phyloP scores from a whole-genome alignment of 2,888 invertebrate species.

The Plusia festucae region DNA sequence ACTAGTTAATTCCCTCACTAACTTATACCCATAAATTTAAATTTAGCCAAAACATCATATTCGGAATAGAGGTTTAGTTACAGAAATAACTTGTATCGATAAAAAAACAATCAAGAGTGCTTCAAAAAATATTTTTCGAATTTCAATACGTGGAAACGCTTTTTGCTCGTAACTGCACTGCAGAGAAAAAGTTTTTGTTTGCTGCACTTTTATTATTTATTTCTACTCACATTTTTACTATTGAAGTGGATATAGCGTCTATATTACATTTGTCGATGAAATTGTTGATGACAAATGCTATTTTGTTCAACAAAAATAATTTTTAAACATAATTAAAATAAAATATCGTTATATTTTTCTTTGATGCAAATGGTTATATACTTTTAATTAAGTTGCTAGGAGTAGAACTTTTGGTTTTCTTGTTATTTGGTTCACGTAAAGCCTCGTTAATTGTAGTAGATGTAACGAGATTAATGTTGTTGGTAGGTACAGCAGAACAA shows the following conservation, averaged over 20 bases:
- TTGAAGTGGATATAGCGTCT: neutral
- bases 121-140: neutral
- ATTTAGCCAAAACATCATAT: too few relatives aligned
- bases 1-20: too few relatives aligned
- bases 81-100: neutral
- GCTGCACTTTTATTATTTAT: neutral
- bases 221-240: neutral
- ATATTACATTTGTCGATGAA: neutral
- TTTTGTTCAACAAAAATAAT: too few relatives aligned
- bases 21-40: too few relatives aligned
- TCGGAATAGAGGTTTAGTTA: neutral
- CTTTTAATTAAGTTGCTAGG: neutral
- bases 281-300: too few relatives aligned
- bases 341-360: too few relatives aligned
- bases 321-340: too few relatives aligned
- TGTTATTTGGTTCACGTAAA: conserved; percentile 1
- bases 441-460: conserved; percentile 1
- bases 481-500: conserved; percentile 14
- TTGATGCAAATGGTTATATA: too few relatives aligned
- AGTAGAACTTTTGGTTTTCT: neutral
- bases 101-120: neutral
- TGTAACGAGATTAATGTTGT: conserved; percentile 24
- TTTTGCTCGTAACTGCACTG: conserved; percentile 1
- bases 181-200: neutral
- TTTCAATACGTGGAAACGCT: neutral